Percentiles rank a stretch among this genome's conserved stretches.
These are phyloP conservation scores for Anguilla japonica DNA, from an alignment of 2,113 vertebrate species.

Conservation along the genomic window DNA sequence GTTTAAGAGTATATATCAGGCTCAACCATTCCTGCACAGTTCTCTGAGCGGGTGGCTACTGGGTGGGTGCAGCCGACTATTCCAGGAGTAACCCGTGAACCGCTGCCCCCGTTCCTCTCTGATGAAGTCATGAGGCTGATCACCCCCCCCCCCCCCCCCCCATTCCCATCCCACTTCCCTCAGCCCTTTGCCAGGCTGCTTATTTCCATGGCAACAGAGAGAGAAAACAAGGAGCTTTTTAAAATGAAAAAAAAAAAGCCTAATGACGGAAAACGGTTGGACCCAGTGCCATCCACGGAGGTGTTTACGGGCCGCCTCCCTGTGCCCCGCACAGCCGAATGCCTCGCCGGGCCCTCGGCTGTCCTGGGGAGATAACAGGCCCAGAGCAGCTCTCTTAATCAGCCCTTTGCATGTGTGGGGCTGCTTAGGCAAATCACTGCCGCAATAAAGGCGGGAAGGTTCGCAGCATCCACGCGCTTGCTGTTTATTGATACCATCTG, in stretches of 20 bases:
- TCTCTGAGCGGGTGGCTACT: neutral
- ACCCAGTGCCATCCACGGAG: neutral
- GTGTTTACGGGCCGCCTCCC: neutral
- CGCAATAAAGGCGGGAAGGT: conserved; percentile 4
- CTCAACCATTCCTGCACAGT: neutral
- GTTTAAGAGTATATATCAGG: neutral
- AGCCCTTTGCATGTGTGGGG: neutral
- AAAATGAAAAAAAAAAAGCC: too few relatives aligned
- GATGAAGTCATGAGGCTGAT: neutral
- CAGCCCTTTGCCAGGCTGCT: neutral
- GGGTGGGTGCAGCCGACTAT: neutral
- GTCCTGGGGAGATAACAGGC: neutral
- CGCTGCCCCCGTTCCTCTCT: neutral
- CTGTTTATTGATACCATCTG: conserved; percentile 27
- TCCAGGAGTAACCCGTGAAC: neutral
- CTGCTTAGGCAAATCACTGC: conserved; percentile 1
- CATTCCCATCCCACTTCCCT: neutral
- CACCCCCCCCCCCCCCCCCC: neutral
- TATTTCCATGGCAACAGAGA: neutral
- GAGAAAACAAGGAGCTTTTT: neutral
- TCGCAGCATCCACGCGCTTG: conserved; percentile 8
- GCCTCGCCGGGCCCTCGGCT: neutral
- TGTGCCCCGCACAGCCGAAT: too few relatives aligned
- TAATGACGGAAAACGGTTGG: neutral
- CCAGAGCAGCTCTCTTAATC: neutral